Evolutionary conservation across 2,797 vertebrate species (phyloP), one percentile per base, ranked within the genome.

Genomic region (Saxicola maurus): DNA sequence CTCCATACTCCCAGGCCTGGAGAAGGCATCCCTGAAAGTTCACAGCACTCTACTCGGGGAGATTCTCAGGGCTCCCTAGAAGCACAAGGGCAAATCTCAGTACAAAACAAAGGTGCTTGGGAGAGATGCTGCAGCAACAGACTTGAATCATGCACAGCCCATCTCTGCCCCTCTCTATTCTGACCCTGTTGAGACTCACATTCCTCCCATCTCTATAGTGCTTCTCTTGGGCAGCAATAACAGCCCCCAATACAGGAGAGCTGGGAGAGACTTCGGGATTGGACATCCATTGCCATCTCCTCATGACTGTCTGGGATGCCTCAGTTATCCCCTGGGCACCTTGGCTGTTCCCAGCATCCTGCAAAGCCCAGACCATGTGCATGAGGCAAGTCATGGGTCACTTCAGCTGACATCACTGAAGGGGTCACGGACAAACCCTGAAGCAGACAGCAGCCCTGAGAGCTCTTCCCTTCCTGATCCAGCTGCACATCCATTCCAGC

Each of bases 341-440:
- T 6, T 38, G 43, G 31, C 14, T 46, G 6, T 15, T 25, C 5
- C 13, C 24, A 71, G 52, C 30, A 71, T 51, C 28, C n/a, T 43
- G 23, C 31, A 72, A 66, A 80, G 28, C 23, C 53, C 53, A 72
- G n/a, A 17, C 28, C 17, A 76, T 6, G 3, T 2, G 15, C 14
- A 19, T 1, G 3, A 82, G 17, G 38, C 27, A 68, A 61, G 31
- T 28, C 28, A 57, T 1, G 11, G 35, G 37, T 80, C 62, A 74
- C 19, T 71, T 71, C 75, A 86, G 48, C 75, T 64, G 25, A 49
- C 46, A 24, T 11, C 17, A 68, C 46, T 21, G 31, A 27, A 40
- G 5, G 37, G 40, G 5, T 30, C 19, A 6, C 0, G 3, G 51
- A 61, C 21, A 71, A 74, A 40, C 25, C 24, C 20, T 4, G 16